These are phyloP conservation scores for Microctonus hyperodae DNA, from an alignment of 2,888 invertebrate species.

Conservation along the genomic window DNA sequence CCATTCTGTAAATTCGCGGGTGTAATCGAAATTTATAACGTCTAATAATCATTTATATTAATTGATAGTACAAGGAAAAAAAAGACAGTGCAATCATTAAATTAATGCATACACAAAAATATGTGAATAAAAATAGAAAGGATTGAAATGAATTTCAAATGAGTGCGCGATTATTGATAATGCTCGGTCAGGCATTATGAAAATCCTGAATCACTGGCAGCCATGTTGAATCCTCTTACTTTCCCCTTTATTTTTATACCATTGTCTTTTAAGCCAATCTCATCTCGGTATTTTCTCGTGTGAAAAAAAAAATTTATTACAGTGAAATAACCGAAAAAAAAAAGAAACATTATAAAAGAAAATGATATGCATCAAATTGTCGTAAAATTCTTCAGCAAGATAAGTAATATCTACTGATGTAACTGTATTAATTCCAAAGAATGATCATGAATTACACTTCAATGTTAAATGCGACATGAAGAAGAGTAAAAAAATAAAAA, in stretches of 20 bases:
- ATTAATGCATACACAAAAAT: background rate
- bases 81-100: background rate
- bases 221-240: background rate
- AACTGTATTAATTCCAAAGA: conserved; percentile 40
- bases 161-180: conserved; percentile 32
- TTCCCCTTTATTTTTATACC: background rate
- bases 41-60: too few species aligned
- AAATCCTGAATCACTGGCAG: conserved; percentile 31
- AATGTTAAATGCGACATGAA: background rate
- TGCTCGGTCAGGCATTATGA: conserved; percentile 30
- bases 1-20: background rate
- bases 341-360: too few species aligned
- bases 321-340: background rate
- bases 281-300: background rate
- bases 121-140: background rate
- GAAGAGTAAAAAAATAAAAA: background rate
- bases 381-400: conserved; percentile 21
- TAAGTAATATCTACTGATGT: conserved; percentile 27
- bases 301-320: background rate
- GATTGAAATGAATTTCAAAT: too few species aligned
- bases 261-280: background rate
- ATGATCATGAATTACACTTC: conserved; percentile 38
- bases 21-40: background rate
- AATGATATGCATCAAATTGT: conserved; percentile 10
- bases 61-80: too few species aligned